phyloP scores from a whole-genome alignment of 1,140 invertebrate genomes.

The Diprion similis region DNA sequence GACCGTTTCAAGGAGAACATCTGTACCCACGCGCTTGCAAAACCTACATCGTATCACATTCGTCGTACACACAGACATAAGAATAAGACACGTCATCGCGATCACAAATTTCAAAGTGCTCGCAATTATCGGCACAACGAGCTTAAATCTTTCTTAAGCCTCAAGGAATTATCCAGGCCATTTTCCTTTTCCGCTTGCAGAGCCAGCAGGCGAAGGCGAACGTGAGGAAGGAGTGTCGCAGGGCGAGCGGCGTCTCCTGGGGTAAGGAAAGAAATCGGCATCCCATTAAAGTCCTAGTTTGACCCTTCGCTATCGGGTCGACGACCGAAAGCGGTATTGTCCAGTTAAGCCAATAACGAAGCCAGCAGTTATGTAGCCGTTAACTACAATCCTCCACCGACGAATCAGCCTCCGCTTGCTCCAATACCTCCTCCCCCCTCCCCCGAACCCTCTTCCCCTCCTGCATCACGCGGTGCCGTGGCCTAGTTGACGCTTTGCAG shows the following conservation, averaged over 20 bases:
- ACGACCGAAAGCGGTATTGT: slow-evolving; percentile 4
- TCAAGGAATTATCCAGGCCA: too few species aligned
- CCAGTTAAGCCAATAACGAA: slow-evolving; percentile 15
- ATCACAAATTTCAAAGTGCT: too few species aligned
- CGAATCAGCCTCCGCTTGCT: not conserved
- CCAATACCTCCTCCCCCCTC: too few species aligned
- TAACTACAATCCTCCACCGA: slow-evolving; percentile 2
- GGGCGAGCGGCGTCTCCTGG: slow-evolving; percentile 37
- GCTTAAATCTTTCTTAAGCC: too few species aligned
- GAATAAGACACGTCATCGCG: too few species aligned
- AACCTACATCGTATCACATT: too few species aligned
- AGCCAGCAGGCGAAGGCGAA: slow-evolving; percentile 25
- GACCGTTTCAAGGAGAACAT: not conserved
- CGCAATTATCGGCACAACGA: too few species aligned
- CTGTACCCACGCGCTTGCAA: too few species aligned
- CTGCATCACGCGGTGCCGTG: not conserved
- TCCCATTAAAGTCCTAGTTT: not conserved
- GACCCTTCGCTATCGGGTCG: slow-evolving; percentile 6
- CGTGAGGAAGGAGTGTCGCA: slow-evolving; percentile 40
- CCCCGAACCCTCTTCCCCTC: too few species aligned
- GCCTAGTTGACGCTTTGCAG: slow-evolving; percentile 1
- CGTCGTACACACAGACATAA: too few species aligned
- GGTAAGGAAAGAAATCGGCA: slow-evolving; percentile 31
- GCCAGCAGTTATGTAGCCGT: not conserved
- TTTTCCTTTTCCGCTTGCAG: not conserved